Evolutionary conservation across 2,113 vertebrate genomes (phyloP).

Genomic region (Hypanus sabinus): DNA sequence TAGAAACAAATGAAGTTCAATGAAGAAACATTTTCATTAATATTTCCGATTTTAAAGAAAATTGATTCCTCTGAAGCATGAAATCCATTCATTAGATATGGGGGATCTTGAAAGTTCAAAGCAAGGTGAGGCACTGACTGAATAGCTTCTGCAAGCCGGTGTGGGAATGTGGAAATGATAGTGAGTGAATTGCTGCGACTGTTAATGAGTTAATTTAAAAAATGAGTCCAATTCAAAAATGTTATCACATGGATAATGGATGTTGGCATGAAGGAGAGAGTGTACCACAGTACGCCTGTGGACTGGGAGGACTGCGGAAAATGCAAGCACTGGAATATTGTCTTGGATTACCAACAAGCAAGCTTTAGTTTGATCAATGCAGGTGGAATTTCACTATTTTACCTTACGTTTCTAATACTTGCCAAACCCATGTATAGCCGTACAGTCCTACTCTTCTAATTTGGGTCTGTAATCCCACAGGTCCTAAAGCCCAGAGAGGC

Average conservation of each 20-base stretch:
- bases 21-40: constrained; percentile 2
- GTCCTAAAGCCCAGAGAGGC: not conserved
- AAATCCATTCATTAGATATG: not conserved
- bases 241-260: too few species aligned
- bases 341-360: not conserved
- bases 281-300: not conserved
- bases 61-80: not conserved
- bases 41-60: not conserved
- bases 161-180: not conserved
- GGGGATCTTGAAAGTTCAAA: not conserved
- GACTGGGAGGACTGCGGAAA: not conserved
- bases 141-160: not conserved
- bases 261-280: not conserved
- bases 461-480: not conserved
- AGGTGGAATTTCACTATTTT: not conserved
- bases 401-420: not conserved
- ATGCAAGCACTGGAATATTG: not conserved
- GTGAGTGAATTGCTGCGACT: too few species aligned
- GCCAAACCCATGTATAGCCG: not conserved
- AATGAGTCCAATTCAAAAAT: too few species aligned
- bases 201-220: not conserved
- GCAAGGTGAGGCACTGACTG: not conserved
- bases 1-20: constrained; percentile 49
- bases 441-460: not conserved
- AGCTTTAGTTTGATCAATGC: not conserved